A percentile compares a stretch with the other conserved stretches of the same genome.
Conservation (phyloP, 2,113 vertebrate genomes). For the Etia nguti region DNA sequence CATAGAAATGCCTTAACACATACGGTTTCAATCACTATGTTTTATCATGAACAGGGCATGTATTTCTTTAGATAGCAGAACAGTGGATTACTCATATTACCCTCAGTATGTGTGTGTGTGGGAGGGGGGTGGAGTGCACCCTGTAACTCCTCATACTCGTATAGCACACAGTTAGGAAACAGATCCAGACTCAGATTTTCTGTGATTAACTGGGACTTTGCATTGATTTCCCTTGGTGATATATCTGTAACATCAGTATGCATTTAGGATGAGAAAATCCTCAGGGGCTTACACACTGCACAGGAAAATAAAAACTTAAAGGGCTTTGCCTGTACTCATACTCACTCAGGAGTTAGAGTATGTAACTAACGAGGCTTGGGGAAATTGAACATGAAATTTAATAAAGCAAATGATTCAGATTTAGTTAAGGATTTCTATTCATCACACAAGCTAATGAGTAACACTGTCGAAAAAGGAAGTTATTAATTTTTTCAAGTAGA, state of each 20-base stretch:
- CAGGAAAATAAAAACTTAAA: neutral
- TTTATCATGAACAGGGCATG: neutral
- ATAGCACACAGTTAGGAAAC: neutral
- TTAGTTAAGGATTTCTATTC: neutral
- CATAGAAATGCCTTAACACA: neutral
- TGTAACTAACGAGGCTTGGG: neutral
- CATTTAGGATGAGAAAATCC: neutral
- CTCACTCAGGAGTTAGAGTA: neutral
- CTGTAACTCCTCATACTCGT: neutral
- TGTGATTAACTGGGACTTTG: neutral
- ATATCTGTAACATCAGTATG: neutral
- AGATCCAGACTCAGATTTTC: neutral
- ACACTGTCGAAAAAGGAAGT: neutral
- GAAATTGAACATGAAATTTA: neutral
- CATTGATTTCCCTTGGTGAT: slow-evolving; percentile 14
- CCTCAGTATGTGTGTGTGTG: neutral
- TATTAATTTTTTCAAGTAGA: neutral
- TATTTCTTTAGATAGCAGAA: neutral
- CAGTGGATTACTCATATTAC: neutral
- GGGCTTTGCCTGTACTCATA: neutral
- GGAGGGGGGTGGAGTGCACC: neutral
- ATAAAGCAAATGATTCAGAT: neutral
- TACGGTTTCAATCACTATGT: neutral
- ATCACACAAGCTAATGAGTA: neutral
- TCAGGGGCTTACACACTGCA: neutral